A percentile compares a stretch with the other conserved stretches of the same genome.
phyloP scores from a whole-genome alignment of 92 coral and sea anemone genomes.

The Paramuricea clavata region DNA sequence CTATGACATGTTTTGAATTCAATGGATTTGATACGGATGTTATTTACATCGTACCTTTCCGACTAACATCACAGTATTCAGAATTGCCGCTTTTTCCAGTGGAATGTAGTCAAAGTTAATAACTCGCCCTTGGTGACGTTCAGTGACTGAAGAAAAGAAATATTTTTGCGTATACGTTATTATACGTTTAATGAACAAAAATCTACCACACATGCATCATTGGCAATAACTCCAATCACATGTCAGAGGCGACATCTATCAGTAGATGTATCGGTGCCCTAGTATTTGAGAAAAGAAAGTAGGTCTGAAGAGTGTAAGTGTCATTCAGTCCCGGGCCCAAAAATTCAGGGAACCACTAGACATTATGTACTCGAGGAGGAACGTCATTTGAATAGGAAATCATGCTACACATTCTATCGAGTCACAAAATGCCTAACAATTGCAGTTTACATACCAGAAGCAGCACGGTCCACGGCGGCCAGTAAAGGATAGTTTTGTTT shows the following conservation, averaged over 20 bases:
- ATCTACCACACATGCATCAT: no score
- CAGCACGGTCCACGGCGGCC: constrained; percentile 91
- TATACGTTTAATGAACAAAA: no score
- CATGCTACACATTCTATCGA: neutral
- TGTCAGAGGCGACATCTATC: no score
- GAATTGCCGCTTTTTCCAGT: constrained; percentile 63
- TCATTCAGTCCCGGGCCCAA: no score
- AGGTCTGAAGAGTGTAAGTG: no score
- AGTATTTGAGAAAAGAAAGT: no score
- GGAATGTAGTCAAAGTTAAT: constrained; percentile 83
- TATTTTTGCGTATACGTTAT: no score
- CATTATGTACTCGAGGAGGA: no score
- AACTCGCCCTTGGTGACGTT: constrained; percentile 84
- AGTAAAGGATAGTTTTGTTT: constrained; percentile 79
- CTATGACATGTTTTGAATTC: no score
- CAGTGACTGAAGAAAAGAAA: constrained; percentile 59
- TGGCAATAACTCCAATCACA: no score
- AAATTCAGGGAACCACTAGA: no score
- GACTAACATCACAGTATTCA: constrained; percentile 83
- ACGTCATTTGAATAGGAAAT: neutral
- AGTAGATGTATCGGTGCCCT: no score
- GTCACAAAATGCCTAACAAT: neutral
- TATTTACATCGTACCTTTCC: constrained; percentile 78
- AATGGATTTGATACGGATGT: neutral
- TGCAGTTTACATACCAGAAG: constrained; percentile 70